A percentile compares a stretch with the other conserved stretches of the same genome.
Evolutionary conservation across 2,888 invertebrate species (phyloP).

Genomic region (Philereme vetulata): DNA sequence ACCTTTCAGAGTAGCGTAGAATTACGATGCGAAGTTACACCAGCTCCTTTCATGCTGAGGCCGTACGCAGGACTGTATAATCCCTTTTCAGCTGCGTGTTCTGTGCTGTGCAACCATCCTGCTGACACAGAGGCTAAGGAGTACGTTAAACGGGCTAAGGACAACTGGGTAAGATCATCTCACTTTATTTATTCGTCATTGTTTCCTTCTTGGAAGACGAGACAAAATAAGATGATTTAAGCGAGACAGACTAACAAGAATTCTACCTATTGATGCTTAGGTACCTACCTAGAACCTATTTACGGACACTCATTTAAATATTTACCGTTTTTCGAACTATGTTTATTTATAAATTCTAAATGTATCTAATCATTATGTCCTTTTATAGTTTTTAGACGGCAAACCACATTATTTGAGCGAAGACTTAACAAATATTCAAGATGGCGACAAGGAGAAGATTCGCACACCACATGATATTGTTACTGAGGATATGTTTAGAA

Average conservation of each 20-base stretch:
- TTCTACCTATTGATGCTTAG: no score
- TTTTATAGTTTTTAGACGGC: conserved; percentile 63
- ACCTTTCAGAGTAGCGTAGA: conserved; percentile 64
- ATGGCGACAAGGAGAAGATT: conserved; percentile 69
- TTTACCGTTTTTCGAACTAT: no score
- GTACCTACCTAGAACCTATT: no score
- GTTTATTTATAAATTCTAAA: no score
- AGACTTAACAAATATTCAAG: conserved; percentile 67
- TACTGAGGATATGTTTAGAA: conserved; percentile 89
- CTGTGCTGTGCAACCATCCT: conserved; percentile 93
- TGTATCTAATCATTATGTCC: no score
- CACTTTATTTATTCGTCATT: no score
- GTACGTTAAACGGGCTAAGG: conserved; percentile 88
- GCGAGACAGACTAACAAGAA: no score
- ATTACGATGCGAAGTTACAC: conserved; percentile 84
- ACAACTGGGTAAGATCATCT: conserved; percentile 83
- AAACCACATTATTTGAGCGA: conserved; percentile 62
- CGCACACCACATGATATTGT: conserved; percentile 85
- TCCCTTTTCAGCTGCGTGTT: conserved; percentile 91
- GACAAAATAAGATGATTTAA: no score
- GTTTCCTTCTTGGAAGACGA: no score
- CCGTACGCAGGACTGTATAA: conserved; percentile 93
- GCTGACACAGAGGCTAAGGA: conserved; percentile 89
- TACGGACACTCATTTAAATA: no score
- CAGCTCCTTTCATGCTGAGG: conserved; percentile 89